phyloP scores from a whole-genome alignment of 2,113 vertebrate species.

The Fukomys damarensis region DNA sequence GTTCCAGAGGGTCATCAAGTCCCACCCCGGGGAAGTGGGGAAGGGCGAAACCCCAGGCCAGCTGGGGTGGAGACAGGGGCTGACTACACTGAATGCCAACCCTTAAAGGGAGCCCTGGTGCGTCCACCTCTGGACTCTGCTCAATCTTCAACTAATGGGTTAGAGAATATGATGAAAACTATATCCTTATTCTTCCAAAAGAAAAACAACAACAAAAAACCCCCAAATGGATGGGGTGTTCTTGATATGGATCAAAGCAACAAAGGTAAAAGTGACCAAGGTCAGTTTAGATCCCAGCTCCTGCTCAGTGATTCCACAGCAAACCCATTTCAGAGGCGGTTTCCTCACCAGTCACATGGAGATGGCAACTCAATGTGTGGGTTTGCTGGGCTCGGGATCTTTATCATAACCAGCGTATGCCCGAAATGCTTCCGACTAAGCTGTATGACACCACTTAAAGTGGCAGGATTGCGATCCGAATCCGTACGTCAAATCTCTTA shows the following conservation, averaged over 20 bases:
- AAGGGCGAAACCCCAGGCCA: not conserved
- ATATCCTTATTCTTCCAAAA: not conserved
- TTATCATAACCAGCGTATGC: not conserved
- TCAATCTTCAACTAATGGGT: not conserved
- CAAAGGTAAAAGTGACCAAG: not conserved
- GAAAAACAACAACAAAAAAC: not conserved
- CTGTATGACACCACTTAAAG: not conserved
- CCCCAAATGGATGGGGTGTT: not conserved
- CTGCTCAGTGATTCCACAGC: not conserved
- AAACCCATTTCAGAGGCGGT: not conserved
- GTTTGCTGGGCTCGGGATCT: not conserved
- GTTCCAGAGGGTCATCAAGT: not conserved
- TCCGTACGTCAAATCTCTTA: not conserved
- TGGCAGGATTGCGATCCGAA: not conserved
- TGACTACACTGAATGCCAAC: not conserved
- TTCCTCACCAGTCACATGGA: not conserved
- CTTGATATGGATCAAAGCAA: not conserved
- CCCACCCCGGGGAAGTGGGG: not conserved
- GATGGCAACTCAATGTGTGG: not conserved
- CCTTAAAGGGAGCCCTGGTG: not conserved
- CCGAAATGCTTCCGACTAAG: not conserved
- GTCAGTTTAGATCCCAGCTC: not conserved
- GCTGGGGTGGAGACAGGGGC: not conserved
- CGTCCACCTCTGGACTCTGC: not conserved
- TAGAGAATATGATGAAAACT: not conserved